Evolutionary conservation across 2,888 invertebrate species (phyloP).

Genomic region (Pristionchus exspectatus): DNA sequence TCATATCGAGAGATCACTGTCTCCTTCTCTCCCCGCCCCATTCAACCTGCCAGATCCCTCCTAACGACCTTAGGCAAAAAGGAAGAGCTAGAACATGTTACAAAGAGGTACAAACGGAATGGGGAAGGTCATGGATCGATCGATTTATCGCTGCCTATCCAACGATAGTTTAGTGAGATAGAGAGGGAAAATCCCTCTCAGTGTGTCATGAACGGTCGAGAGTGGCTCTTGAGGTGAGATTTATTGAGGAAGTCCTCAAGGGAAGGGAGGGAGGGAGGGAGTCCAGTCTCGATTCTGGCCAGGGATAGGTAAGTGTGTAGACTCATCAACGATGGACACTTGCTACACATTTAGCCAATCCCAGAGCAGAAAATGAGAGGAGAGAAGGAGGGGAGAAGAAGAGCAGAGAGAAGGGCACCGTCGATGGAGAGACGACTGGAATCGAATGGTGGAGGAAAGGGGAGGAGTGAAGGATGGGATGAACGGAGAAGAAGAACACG

Average conservation of each 20-base stretch:
- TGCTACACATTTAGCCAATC: conserved; percentile 54
- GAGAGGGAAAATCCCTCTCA: not conserved
- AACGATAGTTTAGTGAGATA: conserved; percentile 12
- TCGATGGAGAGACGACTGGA: not conserved
- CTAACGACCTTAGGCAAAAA: conserved; percentile 55
- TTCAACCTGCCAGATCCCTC: conserved; percentile 40
- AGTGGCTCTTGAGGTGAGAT: conserved; percentile 19
- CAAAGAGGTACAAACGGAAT: conserved; percentile 43
- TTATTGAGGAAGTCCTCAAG: not conserved
- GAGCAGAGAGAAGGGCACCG: not conserved
- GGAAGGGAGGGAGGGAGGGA: not conserved
- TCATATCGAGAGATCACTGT: conserved; percentile 50
- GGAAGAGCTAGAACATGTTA: conserved; percentile 52
- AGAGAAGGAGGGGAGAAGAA: not conserved
- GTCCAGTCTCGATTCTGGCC: not conserved
- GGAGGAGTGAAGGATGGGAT: conserved; percentile 44
- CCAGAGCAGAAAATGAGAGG: conserved; percentile 42
- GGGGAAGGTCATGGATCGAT: conserved; percentile 53
- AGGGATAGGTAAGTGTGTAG: conserved; percentile 54
- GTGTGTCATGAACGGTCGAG: conserved; percentile 6
- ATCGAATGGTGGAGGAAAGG: conserved; percentile 30
- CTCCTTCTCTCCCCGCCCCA: conserved; percentile 38
- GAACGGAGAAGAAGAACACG: conserved; percentile 48
- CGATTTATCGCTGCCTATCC: conserved; percentile 28
- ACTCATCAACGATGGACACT: not conserved